Evolutionary conservation across 2,888 invertebrate genomes (phyloP).

Genomic region (Ametastegia equiseti): DNA sequence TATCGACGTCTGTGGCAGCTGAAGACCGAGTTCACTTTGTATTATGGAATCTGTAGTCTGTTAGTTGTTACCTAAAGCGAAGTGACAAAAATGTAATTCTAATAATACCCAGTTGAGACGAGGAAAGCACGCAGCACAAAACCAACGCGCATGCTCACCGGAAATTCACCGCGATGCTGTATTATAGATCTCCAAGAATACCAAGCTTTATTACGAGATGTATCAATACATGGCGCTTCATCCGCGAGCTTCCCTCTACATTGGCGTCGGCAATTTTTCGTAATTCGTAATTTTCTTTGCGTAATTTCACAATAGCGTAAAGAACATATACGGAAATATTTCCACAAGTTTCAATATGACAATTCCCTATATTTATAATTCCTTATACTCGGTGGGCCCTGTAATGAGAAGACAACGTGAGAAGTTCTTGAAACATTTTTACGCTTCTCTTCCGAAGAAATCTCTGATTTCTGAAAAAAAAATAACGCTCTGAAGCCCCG

Average conservation of each 20-base stretch:
- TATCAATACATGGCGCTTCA: background rate
- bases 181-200: background rate
- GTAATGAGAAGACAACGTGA: no score
- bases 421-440: no score
- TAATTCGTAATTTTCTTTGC: background rate
- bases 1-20: background rate
- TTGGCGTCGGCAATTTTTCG: background rate
- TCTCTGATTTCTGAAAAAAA: no score
- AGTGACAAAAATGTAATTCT: slow-evolving; percentile 33
- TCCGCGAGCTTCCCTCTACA: background rate
- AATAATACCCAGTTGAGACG: slow-evolving; percentile 19
- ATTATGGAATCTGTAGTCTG: background rate
- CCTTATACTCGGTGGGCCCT: no score
- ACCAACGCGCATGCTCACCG: background rate
- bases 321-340: background rate
- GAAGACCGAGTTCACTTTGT: background rate
- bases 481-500: no score
- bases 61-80: slow-evolving; percentile 5
- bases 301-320: background rate
- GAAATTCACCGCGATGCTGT: background rate
- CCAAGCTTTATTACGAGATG: background rate
- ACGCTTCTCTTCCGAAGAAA: no score
- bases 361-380: no score
- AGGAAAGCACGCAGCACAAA: background rate
- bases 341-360: background rate